These are phyloP conservation scores for Agonopterix heracliana DNA, from an alignment of 2,888 invertebrate species.

Conservation along the genomic window DNA sequence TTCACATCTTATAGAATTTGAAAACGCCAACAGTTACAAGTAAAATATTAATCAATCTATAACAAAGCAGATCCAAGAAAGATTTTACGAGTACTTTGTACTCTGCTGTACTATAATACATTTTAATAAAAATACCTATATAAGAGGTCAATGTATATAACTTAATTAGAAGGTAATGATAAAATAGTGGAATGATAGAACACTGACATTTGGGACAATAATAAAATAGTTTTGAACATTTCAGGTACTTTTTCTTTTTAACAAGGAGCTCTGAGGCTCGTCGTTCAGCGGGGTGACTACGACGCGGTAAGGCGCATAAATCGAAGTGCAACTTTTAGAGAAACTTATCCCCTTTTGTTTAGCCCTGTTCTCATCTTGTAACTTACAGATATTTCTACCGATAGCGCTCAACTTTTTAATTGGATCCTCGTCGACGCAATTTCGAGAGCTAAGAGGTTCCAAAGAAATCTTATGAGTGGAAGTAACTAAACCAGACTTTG, in stretches of 20 bases:
- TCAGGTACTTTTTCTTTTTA: conserved; percentile 3
- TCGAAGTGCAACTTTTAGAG: conserved; percentile 60
- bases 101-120: too few relatives aligned
- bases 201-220: background rate
- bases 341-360: conserved; percentile 54
- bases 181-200: too few relatives aligned
- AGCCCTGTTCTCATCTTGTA: conserved; percentile 46
- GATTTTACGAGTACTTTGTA: background rate
- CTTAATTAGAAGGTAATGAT: too few relatives aligned
- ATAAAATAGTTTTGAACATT: background rate
- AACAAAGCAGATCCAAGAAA: too few relatives aligned
- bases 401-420: conserved; percentile 64
- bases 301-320: conserved; percentile 59
- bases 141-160: too few relatives aligned
- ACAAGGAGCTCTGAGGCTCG: conserved; percentile 25
- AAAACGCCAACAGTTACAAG: conserved; percentile 35
- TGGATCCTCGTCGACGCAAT: conserved; percentile 41
- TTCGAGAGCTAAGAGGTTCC: conserved; percentile 40
- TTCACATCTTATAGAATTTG: conserved; percentile 37
- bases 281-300: conserved; percentile 53
- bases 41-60: background rate
- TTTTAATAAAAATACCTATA: too few relatives aligned
- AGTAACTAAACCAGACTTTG: conserved; percentile 47
- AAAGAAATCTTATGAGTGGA: conserved; percentile 34
- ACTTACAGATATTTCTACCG: conserved; percentile 61